Conservation (phyloP, 2,888 invertebrate species). For the Arrhopalites spinosus region DNA sequence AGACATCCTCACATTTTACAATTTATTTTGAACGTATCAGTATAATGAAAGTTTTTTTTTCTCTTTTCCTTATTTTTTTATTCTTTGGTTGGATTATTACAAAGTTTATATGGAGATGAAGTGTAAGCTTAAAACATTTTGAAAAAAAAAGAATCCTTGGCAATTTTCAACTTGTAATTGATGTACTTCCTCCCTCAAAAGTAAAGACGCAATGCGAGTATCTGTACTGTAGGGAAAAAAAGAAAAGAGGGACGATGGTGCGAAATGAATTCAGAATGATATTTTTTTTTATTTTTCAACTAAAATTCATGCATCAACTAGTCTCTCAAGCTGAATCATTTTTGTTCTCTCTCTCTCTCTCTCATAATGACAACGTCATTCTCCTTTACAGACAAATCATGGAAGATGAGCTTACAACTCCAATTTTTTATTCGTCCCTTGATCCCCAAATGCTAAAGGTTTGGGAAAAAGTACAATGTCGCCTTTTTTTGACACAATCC, state of each 20-base stretch:
- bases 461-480: not conserved
- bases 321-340: constrained; percentile 34
- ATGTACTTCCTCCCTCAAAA: constrained; percentile 25
- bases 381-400: not conserved
- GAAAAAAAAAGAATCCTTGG: constrained; percentile 24
- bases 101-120: not conserved
- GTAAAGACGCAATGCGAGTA: not conserved
- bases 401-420: no score
- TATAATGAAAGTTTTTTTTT: not conserved
- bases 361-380: not conserved
- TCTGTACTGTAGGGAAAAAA: not conserved
- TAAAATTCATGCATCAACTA: constrained; percentile 32
- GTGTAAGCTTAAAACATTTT: not conserved
- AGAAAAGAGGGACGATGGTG: not conserved
- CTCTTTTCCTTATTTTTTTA: not conserved
- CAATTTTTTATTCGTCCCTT: no score
- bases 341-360: not conserved
- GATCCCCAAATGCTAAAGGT: no score
- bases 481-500: not conserved
- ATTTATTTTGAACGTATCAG: not conserved
- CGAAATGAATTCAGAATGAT: constrained; percentile 24
- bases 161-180: constrained; percentile 26
- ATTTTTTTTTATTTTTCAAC: no score
- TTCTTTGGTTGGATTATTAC: not conserved
- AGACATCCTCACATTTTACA: no score